phyloP scores from a whole-genome alignment of 1,140 invertebrate genomes.

The Hermatobates lingyangjiaoensis region DNA sequence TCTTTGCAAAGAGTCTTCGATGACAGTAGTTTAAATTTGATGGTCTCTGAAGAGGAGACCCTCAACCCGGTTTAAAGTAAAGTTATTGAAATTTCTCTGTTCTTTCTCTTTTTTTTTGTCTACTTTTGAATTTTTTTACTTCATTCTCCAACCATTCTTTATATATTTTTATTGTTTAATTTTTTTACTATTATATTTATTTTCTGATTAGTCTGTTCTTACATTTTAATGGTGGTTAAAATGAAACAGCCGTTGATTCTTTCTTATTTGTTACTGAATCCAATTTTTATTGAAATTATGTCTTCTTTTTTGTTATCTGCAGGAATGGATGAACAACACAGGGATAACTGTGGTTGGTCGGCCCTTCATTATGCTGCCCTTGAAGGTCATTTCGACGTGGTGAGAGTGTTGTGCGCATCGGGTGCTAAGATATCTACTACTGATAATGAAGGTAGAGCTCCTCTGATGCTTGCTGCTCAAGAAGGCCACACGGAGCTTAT shows the following conservation, averaged over 20 bases:
- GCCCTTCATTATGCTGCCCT: constrained; percentile 84
- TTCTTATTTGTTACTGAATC: neutral
- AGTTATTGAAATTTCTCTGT: no score
- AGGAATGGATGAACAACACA: constrained; percentile 75
- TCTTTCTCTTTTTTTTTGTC: no score
- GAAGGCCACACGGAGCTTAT: constrained; percentile 64
- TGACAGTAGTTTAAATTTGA: no score
- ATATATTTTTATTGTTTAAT: no score
- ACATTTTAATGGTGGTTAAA: no score
- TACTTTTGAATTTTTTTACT: no score
- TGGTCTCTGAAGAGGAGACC: no score
- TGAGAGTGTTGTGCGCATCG: constrained; percentile 69
- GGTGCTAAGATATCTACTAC: constrained; percentile 77
- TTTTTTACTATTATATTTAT: no score
- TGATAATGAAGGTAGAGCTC: constrained; percentile 86
- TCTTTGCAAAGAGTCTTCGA: no score
- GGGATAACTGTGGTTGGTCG: constrained; percentile 84
- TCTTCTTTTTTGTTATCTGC: constrained; percentile 1
- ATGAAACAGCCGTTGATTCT: no score
- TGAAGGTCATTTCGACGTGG: constrained; percentile 78
- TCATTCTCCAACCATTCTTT: no score
- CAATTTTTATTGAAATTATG: neutral
- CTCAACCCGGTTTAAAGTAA: no score
- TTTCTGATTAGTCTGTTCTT: neutral
- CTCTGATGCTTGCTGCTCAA: constrained; percentile 72